Evolutionary conservation across 2,113 vertebrate genomes (phyloP).

Genomic region (Corapipo altera): DNA sequence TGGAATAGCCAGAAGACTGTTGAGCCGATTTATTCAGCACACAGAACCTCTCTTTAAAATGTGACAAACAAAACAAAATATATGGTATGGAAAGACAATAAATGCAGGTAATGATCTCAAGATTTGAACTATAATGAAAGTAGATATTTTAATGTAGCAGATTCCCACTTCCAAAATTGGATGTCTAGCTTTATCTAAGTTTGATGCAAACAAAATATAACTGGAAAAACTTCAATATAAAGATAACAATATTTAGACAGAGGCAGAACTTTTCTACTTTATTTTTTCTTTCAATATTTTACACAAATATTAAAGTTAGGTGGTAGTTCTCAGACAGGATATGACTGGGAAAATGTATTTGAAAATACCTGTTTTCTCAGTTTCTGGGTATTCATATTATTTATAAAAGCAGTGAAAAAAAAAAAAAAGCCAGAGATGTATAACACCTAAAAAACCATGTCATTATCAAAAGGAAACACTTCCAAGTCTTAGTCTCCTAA

Average conservation of each 20-base stretch:
- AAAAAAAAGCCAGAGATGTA: not conserved
- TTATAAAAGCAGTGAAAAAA: accelerated
- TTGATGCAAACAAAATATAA: not conserved
- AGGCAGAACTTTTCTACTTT: not conserved
- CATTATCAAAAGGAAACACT: not conserved
- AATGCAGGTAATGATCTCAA: not conserved
- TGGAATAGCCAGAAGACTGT: not conserved
- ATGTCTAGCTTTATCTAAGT: not conserved
- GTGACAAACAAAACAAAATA: not conserved
- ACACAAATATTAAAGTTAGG: not conserved
- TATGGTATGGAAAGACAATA: not conserved
- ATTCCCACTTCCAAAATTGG: not conserved
- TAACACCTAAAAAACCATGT: not conserved
- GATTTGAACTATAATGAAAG: not conserved
- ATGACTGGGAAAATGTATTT: not conserved
- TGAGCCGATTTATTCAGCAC: not conserved
- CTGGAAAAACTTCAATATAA: not conserved
- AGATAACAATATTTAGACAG: not conserved
- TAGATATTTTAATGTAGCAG: not conserved
- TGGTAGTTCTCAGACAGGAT: not conserved
- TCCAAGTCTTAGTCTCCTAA: not conserved
- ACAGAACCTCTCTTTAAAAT: not conserved
- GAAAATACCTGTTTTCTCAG: not conserved
- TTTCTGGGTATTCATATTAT: not conserved
- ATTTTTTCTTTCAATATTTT: not conserved